Percentiles rank a stretch among this genome's conserved stretches.
Evolutionary conservation across 2,888 invertebrate species (phyloP).

Genomic region (Dorcus hopei): DNA sequence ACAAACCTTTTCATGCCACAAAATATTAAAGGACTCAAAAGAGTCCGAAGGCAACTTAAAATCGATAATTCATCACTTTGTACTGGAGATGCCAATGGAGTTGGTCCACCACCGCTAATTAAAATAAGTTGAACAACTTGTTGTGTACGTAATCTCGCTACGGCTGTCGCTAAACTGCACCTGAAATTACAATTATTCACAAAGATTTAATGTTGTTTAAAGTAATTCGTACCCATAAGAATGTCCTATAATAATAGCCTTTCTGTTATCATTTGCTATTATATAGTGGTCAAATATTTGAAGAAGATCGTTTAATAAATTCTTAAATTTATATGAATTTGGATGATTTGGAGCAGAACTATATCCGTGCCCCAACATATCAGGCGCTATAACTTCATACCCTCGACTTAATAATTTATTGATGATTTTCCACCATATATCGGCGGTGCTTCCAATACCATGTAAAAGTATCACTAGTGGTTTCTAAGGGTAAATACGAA

Average conservation of each 20-base stretch:
- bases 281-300: slow-evolving; percentile 61
- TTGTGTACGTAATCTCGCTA: slow-evolving; percentile 56
- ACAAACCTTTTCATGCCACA: slow-evolving; percentile 56
- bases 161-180: slow-evolving; percentile 61
- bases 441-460: slow-evolving; percentile 64
- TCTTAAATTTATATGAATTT: slow-evolving; percentile 58
- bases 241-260: slow-evolving; percentile 63
- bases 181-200: slow-evolving; percentile 40
- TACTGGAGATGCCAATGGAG: slow-evolving; percentile 60
- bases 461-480: slow-evolving; percentile 63
- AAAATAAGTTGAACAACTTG: slow-evolving; percentile 61
- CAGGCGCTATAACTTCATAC: slow-evolving; percentile 63
- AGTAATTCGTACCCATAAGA: slow-evolving; percentile 60
- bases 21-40: slow-evolving; percentile 58
- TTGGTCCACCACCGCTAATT: slow-evolving; percentile 67
- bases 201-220: background rate
- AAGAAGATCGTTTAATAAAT: slow-evolving; percentile 57
- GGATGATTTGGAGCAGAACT: slow-evolving; percentile 58
- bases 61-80: slow-evolving; percentile 49
- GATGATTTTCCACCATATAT: slow-evolving; percentile 60
- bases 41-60: slow-evolving; percentile 51
- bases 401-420: slow-evolving; percentile 57
- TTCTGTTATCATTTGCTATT: slow-evolving; percentile 47
- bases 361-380: slow-evolving; percentile 66
- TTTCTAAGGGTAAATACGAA: slow-evolving; percentile 37